These are phyloP conservation scores for Drosophila yakuba DNA, from an alignment of 1,140 invertebrate species.

Conservation along the genomic window DNA sequence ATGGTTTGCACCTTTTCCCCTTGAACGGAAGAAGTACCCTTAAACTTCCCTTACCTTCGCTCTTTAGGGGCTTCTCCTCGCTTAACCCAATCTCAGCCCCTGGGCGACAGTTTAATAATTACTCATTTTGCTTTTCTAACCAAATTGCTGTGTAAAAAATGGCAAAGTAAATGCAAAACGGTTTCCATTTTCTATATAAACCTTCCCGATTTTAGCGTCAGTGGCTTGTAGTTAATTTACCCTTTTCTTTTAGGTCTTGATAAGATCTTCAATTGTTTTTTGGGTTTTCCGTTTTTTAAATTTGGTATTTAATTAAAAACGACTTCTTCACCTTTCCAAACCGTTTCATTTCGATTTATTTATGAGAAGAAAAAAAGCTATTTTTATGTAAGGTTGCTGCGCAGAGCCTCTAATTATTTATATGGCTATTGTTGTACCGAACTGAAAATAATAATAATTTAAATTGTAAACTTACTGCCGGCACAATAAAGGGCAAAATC, in stretches of 20 bases:
- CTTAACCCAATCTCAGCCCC: constrained; percentile 28
- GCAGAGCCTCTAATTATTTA: not conserved
- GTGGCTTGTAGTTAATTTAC: constrained; percentile 23
- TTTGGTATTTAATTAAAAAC: constrained; percentile 25
- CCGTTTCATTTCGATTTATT: not conserved
- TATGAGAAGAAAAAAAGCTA: not conserved
- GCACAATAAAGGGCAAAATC: constrained; percentile 10
- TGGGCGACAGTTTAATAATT: constrained; percentile 68
- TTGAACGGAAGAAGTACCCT: constrained; percentile 34
- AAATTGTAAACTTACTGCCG: not conserved
- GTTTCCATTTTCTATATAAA: constrained; percentile 26
- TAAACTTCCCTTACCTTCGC: constrained; percentile 32
- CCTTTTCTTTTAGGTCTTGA: constrained; percentile 27
- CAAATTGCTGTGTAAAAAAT: constrained; percentile 74
- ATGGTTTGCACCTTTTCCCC: constrained; percentile 37
- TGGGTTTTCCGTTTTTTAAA: constrained; percentile 6
- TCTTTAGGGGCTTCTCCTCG: not conserved
- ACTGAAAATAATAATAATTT: not conserved
- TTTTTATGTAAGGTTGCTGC: no score
- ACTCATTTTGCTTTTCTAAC: constrained; percentile 69
- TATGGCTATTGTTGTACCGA: no score
- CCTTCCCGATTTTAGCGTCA: constrained; percentile 21
- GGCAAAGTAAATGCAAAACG: constrained; percentile 47
- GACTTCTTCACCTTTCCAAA: not conserved
- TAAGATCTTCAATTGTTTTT: constrained; percentile 38